A percentile compares a stretch with the other conserved stretches of the same genome.
Conservation (phyloP, 1,140 invertebrate genomes). For the Cydia strobilella region DNA sequence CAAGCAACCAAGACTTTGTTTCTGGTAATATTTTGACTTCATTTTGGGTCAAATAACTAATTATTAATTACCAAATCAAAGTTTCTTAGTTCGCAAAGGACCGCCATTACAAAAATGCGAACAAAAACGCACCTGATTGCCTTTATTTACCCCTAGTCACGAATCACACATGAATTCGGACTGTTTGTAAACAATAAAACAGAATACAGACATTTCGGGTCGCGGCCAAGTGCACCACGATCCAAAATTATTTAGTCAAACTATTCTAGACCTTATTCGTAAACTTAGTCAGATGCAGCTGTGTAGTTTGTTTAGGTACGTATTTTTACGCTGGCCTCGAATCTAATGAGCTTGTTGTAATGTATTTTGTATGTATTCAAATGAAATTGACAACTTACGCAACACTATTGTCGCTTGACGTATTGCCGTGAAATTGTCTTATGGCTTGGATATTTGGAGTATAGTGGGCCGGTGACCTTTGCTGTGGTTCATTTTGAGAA, state of each 20-base stretch:
- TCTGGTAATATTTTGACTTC: too few relatives aligned
- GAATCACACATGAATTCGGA: constrained; percentile 18
- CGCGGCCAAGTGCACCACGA: constrained; percentile 39
- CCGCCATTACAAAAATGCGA: neutral
- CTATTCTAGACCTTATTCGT: neutral
- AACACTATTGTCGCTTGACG: constrained; percentile 12
- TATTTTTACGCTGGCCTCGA: constrained; percentile 42
- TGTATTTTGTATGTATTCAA: constrained; percentile 39
- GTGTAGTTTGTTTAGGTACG: constrained; percentile 34
- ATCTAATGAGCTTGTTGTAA: constrained; percentile 39
- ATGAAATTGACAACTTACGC: constrained; percentile 35
- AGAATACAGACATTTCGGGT: constrained; percentile 38
- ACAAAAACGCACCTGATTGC: neutral
- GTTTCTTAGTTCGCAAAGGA: neutral
- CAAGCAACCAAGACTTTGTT: too few relatives aligned
- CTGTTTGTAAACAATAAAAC: constrained; percentile 27
- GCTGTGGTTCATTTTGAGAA: neutral
- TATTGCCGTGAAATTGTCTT: constrained; percentile 31
- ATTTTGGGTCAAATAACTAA: neutral
- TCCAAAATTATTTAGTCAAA: neutral
- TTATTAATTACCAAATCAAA: neutral
- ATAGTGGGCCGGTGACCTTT: constrained; percentile 6
- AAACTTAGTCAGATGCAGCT: neutral
- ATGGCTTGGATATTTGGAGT: constrained; percentile 11
- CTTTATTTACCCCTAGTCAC: constrained; percentile 22